Evolutionary conservation across 2,888 invertebrate genomes (phyloP).

Genomic region (Melanophora roralis): DNA sequence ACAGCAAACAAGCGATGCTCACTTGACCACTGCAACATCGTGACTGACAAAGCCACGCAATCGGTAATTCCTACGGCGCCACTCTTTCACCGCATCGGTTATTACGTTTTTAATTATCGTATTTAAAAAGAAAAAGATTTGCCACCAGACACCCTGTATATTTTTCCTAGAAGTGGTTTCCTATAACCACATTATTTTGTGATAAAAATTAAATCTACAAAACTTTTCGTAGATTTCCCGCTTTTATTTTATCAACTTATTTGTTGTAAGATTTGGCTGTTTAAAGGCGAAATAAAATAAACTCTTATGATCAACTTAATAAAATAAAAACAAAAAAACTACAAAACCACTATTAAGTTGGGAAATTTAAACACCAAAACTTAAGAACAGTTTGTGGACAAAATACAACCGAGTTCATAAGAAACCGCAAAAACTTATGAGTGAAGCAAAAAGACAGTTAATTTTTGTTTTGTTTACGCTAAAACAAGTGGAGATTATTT

Average conservation of each 20-base stretch:
- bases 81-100: no score
- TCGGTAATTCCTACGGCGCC: no score
- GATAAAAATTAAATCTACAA: constrained; percentile 14
- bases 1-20: no score
- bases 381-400: constrained; percentile 33
- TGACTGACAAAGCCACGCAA: no score
- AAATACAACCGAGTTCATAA: constrained; percentile 23
- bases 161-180: no score
- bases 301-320: not conserved
- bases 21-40: no score
- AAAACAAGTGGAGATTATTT: constrained; percentile 10
- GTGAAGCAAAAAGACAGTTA: not conserved
- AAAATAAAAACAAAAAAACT: not conserved
- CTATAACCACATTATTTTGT: no score
- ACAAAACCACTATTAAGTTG: constrained; percentile 15
- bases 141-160: no score
- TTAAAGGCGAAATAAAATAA: not conserved
- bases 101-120: no score
- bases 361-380: not conserved
- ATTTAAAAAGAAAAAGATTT: no score
- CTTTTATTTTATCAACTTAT: constrained; percentile 1
- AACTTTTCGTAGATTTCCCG: not conserved
- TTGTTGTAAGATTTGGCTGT: not conserved
- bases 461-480: not conserved
- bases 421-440: constrained; percentile 15